Percentiles rank a stretch among this genome's conserved stretches.
These are phyloP conservation scores for Eristalinus sepulchralis DNA, from an alignment of 2,888 invertebrate genomes.

Conservation along the genomic window DNA sequence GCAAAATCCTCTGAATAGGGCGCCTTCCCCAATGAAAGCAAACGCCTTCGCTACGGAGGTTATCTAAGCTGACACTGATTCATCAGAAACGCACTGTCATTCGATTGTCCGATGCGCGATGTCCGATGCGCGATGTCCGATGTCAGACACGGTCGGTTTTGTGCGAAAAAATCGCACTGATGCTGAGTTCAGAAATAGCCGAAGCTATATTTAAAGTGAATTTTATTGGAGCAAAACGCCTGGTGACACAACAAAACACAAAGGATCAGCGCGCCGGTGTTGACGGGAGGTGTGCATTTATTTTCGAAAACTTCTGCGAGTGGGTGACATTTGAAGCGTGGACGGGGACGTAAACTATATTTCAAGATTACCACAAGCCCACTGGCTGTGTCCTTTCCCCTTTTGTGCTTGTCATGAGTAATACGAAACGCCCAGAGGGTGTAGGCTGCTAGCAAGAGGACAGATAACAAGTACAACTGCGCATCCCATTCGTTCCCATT, in stretches of 20 bases:
- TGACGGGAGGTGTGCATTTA: slow-evolving; percentile 30
- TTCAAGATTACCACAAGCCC: slow-evolving; percentile 17
- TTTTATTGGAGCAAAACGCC: slow-evolving; percentile 56
- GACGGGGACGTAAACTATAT: neutral
- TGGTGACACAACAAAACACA: slow-evolving; percentile 38
- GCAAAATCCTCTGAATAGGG: neutral
- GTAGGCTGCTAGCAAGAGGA: no score
- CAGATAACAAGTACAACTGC: neutral
- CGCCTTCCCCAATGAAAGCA: neutral
- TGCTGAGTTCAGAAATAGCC: slow-evolving; percentile 57
- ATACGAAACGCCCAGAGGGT: neutral
- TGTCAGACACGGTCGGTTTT: neutral
- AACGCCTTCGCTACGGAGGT: neutral
- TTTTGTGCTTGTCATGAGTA: neutral
- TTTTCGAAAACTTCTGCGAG: slow-evolving; percentile 21
- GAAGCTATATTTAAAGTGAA: slow-evolving; percentile 33
- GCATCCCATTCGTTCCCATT: slow-evolving; percentile 21
- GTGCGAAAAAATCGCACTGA: slow-evolving; percentile 20
- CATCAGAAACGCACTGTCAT: slow-evolving; percentile 39
- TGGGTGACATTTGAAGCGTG: neutral
- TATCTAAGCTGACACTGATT: slow-evolving; percentile 42
- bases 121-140: neutral
- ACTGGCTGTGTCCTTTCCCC: neutral
- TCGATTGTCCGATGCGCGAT: neutral
- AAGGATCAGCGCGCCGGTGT: slow-evolving; percentile 39